Percentiles rank a stretch among this genome's conserved stretches.
Evolutionary conservation across 2,113 vertebrate genomes (phyloP).

Genomic region (Melospiza melodia): DNA sequence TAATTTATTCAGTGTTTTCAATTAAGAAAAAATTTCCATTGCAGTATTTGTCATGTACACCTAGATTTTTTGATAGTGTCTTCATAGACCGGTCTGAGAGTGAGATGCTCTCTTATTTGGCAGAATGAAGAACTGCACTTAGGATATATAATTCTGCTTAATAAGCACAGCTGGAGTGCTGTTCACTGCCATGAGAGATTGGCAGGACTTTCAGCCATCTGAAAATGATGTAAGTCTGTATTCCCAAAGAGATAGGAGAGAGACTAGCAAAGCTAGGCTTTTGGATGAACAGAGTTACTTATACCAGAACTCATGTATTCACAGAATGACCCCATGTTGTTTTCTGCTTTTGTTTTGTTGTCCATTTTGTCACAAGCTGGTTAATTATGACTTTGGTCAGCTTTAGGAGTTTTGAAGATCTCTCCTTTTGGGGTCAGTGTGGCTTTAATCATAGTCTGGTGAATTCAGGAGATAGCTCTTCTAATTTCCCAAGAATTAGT

Average conservation of each 20-base stretch:
- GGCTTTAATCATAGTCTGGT: conserved; percentile 13
- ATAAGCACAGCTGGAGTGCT: conserved; percentile 35
- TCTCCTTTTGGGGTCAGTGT: not conserved
- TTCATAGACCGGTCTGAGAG: not conserved
- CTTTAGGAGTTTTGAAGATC: conserved; percentile 13
- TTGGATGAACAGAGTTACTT: conserved; percentile 20
- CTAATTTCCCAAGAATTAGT: not conserved
- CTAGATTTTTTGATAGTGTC: not conserved
- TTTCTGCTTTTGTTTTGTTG: conserved; percentile 2
- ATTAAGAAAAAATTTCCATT: not conserved
- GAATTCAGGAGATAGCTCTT: conserved; percentile 36
- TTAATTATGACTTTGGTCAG: not conserved
- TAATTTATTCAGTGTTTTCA: conserved; percentile 36
- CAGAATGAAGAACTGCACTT: conserved; percentile 37
- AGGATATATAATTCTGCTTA: conserved; percentile 47
- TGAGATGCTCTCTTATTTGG: conserved; percentile 19
- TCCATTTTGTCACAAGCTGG: not conserved
- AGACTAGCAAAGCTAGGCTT: not conserved
- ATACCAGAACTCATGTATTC: not conserved
- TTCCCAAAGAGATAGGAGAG: not conserved
- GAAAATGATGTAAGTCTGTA: conserved; percentile 16
- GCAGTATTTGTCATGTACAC: not conserved
- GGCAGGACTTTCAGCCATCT: conserved; percentile 27
- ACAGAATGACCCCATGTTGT: not conserved
- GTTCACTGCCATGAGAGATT: conserved; percentile 43